Base-by-base conservation (phyloP, 64 coral and sea anemone species). In the Platygyra sinensis region DNA sequence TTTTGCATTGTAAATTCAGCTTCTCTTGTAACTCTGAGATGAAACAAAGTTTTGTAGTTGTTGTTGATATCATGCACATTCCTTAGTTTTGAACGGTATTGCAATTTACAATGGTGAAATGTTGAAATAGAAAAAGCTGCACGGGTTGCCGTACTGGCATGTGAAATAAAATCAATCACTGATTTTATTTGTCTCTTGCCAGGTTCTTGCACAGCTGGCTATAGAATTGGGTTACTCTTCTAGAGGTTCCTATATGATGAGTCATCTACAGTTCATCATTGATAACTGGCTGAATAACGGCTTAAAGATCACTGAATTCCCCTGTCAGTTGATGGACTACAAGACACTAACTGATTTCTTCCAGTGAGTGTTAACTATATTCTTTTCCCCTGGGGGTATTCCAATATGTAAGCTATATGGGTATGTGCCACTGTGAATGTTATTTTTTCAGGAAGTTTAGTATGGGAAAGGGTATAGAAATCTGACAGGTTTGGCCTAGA, bases 241-340 rank as follows among this genome's bases (percentile, higher is more conserved):
- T 42, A 60, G 61, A 32, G 72, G 80, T 86, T 73, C 46, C 1
- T 98, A 92, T 64, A 69, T 98, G 2, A 87, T 75, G 31, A 92
- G 55, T 72, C 96, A 98, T 63, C 86, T 98, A 22, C 80, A 90
- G 22, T 94, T 92, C 38, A 82, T 98, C 46, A 52, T 98, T 49
- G 93, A 94, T 55, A 80, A 91, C 65, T 98, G 96, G 96, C 72
- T 98, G 8, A 93, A 93, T 64, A 90, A 94, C 72, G 83, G 91
- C 24, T 94, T 98, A 52, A 82, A 92, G 29, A 89, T 98, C 9
- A 89, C 80, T 6, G 96, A 98, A 9, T 98, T 98, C 81, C 96
- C 96, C 16, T 42, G 73, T 59, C 87, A 94, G 60, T 77, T 94
- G 51, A 72, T 98, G 57, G 91, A 80, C 72, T 93, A 92, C 74